Evolutionary conservation across 2,888 invertebrate species (phyloP).

Genomic region (Kuschelorhynchus macadamiae): DNA sequence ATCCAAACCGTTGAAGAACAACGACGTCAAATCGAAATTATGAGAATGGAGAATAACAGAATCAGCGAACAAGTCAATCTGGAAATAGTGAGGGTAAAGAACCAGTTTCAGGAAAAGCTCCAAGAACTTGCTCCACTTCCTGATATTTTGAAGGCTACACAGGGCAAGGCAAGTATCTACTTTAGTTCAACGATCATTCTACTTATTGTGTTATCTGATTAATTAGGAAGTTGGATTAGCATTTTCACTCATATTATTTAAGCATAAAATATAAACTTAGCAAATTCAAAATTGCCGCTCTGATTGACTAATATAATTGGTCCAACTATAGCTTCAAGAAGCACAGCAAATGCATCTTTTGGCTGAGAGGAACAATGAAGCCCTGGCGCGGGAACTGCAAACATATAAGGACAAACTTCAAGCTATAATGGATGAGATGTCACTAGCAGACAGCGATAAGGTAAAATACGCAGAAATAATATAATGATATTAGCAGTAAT

Average conservation of each 20-base stretch:
- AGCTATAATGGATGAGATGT: slow-evolving; percentile 69
- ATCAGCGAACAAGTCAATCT: slow-evolving; percentile 80
- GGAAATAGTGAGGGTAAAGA: slow-evolving; percentile 80
- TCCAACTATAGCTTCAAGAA: slow-evolving; percentile 79
- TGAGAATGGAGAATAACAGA: slow-evolving; percentile 80
- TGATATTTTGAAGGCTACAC: slow-evolving; percentile 78
- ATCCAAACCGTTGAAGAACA: slow-evolving; percentile 82
- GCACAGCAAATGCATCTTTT: slow-evolving; percentile 77
- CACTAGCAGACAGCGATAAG: slow-evolving; percentile 69
- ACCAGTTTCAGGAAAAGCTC: slow-evolving; percentile 80
- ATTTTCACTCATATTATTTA: no score
- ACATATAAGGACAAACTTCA: slow-evolving; percentile 70
- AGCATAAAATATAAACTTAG: no score
- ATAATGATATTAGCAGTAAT: no score
- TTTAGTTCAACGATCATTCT: no score
- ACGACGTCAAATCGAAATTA: slow-evolving; percentile 77
- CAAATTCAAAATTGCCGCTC: no score
- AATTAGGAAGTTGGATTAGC: no score
- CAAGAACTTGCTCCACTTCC: slow-evolving; percentile 79
- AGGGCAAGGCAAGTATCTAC: slow-evolving; percentile 61
- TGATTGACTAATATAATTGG: no score
- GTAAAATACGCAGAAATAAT: no score
- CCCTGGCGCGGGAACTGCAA: slow-evolving; percentile 76
- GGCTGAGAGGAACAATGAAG: slow-evolving; percentile 78
- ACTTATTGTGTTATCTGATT: no score